Base-by-base conservation (phyloP, 2,113 vertebrate genomes). In the Rhadina sibilatrix region DNA sequence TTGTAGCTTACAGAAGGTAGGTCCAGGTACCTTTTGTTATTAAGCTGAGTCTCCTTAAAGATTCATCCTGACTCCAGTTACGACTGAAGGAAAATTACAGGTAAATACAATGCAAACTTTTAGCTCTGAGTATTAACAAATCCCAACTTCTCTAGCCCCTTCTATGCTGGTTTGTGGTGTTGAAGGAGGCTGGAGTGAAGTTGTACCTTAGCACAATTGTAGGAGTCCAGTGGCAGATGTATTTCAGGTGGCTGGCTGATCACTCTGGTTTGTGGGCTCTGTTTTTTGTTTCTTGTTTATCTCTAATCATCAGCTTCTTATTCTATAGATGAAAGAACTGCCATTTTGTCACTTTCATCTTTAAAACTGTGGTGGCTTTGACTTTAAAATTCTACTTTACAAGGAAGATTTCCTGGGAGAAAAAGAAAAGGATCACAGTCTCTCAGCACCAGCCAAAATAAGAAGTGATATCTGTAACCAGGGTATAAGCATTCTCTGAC, bases 401-500 rank as follows among this genome's bases (percentile, higher is more conserved):
- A 66, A 38, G 44, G 42, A 79, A 80, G 18, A 60, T 44, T 90
- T 88, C 93, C 82, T 54, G 63, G 59, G 33, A 79, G 81, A 68
- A 81, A 75, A 89, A 89, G 66, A 37, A 90, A 93, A 87, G 38
- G 30, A 83, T 84, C 44, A 53, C 30, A 94, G 60, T 52, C 30
- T 87, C 65, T 93, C 66, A 77, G 30, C 71, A 70, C 54, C 71
- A 83, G 60, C 66, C 63, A 91, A 83, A 90, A 88, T 74, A 93
- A 89, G 75, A 93, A 88, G 79, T 61, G 42, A 70, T 86, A 77
- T 90, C 75, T 83, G 50, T 77, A 95, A 85, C 70, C 37, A 71
- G 65, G 70, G 74, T 87, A 93, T 64, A 84, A 95, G 83, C 81
- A 87, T 92, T 92, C 89, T 74, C 79, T 95, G 68, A 63, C 89